These are phyloP conservation scores for Tragelaphus buxtoni DNA, from an alignment of 2,113 vertebrate species.

Conservation along the genomic window DNA sequence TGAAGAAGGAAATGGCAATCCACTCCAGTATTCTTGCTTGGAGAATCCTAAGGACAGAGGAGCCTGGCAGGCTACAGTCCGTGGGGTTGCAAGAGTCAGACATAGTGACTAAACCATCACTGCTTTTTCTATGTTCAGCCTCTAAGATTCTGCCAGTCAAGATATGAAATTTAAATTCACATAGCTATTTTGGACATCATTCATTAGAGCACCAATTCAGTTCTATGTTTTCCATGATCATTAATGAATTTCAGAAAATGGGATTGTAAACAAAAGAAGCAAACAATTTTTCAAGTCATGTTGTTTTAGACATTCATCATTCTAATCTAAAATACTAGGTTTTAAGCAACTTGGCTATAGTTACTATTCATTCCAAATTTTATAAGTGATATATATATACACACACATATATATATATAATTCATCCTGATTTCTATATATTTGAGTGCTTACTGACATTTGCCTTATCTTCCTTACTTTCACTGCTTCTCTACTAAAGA, in stretches of 20 bases:
- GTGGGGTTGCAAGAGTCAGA: not conserved
- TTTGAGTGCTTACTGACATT: not conserved
- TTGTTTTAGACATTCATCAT: not conserved
- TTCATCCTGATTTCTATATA: not conserved
- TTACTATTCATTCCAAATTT: not conserved
- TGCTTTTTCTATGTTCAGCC: not conserved
- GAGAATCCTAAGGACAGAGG: not conserved
- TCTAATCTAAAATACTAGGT: not conserved
- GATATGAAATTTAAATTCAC: not conserved
- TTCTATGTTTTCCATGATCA: not conserved
- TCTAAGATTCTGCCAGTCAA: not conserved
- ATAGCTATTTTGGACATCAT: not conserved
- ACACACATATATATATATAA: not conserved
- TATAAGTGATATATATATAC: not conserved
- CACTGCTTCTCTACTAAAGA: not conserved
- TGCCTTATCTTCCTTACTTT: not conserved
- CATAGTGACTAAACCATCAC: not conserved
- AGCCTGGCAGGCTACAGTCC: not conserved
- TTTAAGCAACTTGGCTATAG: not conserved
- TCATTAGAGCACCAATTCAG: not conserved
- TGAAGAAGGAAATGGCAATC: not conserved
- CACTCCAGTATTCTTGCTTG: not conserved
- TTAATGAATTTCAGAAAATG: not conserved
- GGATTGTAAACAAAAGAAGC: not conserved
- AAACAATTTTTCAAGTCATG: not conserved